A percentile compares a stretch with the other conserved stretches of the same genome.
Evolutionary conservation across 2,888 invertebrate genomes (phyloP).

Genomic region (Tenthredo amoena): DNA sequence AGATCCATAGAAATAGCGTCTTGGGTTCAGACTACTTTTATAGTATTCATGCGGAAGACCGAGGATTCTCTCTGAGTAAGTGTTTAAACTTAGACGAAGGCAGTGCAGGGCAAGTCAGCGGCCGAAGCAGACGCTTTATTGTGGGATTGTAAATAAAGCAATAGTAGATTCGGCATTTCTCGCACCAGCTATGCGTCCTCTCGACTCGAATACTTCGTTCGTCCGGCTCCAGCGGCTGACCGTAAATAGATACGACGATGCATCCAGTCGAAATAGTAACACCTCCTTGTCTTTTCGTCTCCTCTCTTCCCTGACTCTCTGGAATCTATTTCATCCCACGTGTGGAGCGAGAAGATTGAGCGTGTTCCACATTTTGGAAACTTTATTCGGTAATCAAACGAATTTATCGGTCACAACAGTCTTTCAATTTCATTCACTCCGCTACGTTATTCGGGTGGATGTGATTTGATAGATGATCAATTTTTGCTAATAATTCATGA

Average conservation of each 20-base stretch:
- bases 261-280: constrained; percentile 50
- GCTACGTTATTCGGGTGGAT: not conserved
- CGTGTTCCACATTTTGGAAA: not conserved
- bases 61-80: constrained; percentile 4
- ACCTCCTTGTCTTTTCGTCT: constrained; percentile 13
- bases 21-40: not conserved
- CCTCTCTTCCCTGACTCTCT: constrained; percentile 10
- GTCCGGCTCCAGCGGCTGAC: constrained; percentile 42
- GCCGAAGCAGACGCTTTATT: constrained; percentile 36
- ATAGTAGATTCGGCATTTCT: constrained; percentile 49
- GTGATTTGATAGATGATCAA: not conserved
- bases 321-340: constrained; percentile 4
- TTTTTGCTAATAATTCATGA: not conserved
- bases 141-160: constrained; percentile 54
- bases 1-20: not conserved
- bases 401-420: not conserved
- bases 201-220: constrained; percentile 35
- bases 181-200: constrained; percentile 28
- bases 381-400: not conserved
- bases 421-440: not conserved
- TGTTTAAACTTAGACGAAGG: constrained; percentile 34
- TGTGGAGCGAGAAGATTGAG: not conserved
- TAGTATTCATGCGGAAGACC: not conserved
- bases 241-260: constrained; percentile 53
- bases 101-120: constrained; percentile 30